Evolutionary conservation across 2,888 invertebrate genomes (phyloP).

Genomic region (Caenorhabditis sulstoni): DNA sequence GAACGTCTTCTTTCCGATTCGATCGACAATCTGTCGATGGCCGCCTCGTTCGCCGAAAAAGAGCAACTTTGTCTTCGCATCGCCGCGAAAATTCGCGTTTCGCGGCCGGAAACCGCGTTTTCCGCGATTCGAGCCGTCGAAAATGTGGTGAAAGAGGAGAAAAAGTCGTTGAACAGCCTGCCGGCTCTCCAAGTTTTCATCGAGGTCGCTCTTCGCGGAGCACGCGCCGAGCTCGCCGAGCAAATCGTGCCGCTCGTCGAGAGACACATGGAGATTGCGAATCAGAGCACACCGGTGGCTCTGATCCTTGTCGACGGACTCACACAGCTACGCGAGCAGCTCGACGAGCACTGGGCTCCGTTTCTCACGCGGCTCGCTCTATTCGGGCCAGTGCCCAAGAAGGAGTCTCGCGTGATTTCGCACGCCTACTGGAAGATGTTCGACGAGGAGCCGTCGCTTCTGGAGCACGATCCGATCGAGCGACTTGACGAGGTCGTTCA

Average conservation of each 20-base stretch:
- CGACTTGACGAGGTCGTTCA: conserved; percentile 63
- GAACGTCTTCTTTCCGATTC: too few relatives aligned
- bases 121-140: conserved; percentile 25
- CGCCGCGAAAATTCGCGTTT: too few relatives aligned
- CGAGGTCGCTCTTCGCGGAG: conserved; percentile 34
- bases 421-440: conserved; percentile 43
- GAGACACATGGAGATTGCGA: conserved; percentile 49
- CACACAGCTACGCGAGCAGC: conserved; percentile 16
- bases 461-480: conserved; percentile 39
- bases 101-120: too few relatives aligned
- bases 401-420: conserved; percentile 58
- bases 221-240: not conserved
- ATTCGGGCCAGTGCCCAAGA: conserved; percentile 72
- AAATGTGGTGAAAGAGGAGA: conserved; percentile 68
- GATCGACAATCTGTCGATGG: too few relatives aligned
- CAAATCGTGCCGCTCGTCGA: conserved; percentile 39
- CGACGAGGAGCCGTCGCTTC: conserved; percentile 8
- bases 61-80: too few relatives aligned
- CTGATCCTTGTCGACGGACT: conserved; percentile 60
- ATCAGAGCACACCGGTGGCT: conserved; percentile 60
- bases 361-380: conserved; percentile 59
- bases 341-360: conserved; percentile 48
- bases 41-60: too few relatives aligned
- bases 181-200: conserved; percentile 62
- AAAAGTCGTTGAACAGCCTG: conserved; percentile 67